phyloP scores from a whole-genome alignment of 2,113 vertebrate species.

The Pogonocichla stellata region DNA sequence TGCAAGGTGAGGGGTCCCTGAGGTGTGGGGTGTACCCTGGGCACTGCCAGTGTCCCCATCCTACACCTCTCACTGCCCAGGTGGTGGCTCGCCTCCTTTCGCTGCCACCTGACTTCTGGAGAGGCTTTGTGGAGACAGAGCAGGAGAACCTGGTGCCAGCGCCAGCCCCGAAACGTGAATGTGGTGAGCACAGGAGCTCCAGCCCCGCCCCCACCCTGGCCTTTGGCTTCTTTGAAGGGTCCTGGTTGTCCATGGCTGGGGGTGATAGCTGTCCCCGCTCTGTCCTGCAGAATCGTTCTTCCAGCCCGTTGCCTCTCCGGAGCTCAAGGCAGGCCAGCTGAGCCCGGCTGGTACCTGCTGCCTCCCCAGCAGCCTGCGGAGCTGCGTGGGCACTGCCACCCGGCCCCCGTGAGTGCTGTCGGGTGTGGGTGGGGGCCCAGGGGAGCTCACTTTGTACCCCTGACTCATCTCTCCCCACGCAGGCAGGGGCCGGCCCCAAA shows the following conservation, averaged over 20 bases:
- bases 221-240: background rate
- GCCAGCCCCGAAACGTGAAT: fast-evolving
- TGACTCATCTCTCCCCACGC: constrained; percentile 24
- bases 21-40: fast-evolving
- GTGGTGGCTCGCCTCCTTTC: constrained; percentile 78
- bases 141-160: background rate
- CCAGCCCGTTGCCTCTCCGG: constrained; percentile 68
- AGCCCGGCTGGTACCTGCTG: constrained; percentile 35
- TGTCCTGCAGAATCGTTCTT: constrained; percentile 60
- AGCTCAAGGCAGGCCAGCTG: constrained; percentile 55
- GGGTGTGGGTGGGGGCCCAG: background rate
- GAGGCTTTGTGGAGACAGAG: constrained; percentile 24
- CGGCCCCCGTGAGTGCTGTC: constrained; percentile 63
- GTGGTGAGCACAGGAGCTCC: background rate
- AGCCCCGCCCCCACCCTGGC: background rate
- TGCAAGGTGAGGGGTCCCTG: constrained; percentile 67
- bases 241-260: background rate
- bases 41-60: background rate
- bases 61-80: constrained; percentile 46
- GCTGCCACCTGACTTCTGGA: constrained; percentile 78
- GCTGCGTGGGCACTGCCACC: background rate
- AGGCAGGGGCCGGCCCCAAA: background rate
- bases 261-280: fast-evolving
- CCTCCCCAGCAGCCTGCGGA: constrained; percentile 58
- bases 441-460: background rate